Evolutionary conservation across 2,888 invertebrate species (phyloP), one percentile per base, ranked within the genome.

Genomic region (Brachyptera putata): DNA sequence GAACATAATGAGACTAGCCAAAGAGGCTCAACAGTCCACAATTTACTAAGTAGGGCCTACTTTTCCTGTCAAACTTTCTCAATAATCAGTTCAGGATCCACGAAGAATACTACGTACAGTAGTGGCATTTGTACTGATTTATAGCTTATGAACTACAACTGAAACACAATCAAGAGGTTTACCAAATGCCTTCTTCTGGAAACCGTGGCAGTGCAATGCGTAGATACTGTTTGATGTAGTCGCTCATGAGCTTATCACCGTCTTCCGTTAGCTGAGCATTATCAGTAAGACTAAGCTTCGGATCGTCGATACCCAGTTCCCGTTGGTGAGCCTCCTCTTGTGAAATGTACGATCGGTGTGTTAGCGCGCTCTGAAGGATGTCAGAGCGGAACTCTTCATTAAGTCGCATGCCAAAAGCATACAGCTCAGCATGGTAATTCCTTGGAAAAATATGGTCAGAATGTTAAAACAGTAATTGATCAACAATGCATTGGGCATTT

Each of bases 401-500:
- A 14, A 96, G 76, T 24, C 97, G 80, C 70, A 87, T 86, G 9
- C 87, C 87, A 78, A 96, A 96, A 0, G 95, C 91, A 76, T 80
- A 95, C 1, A 96, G 65, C 76, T 96, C 95, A 0, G 91, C 84
- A 67, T 87, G 84, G 67, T 90, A 84, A 71, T 94, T 95, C 95
- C 95, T 93, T 89, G 90, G n/a, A 86, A 67, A 58, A 55, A 60
- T 3, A 34, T 34, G 5, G 5, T 13, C 34, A 11, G 34, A 9
- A 24, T 24, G 26, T 2, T 41, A 13, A 22, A 24, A 55, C 14
- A 49, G n/a, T n/a, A n/a, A n/a, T n/a, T n/a, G n/a, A 56, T 36
- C 39, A 1, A 14, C 7, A 13, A 22, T n/a, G n/a, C n/a, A n/a
- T n/a, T n/a, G n/a, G n/a, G n/a, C n/a, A n/a, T n/a, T n/a, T n/a